phyloP scores from a whole-genome alignment of 2,797 vertebrate species.

The Oreonectes daqikongensis region DNA sequence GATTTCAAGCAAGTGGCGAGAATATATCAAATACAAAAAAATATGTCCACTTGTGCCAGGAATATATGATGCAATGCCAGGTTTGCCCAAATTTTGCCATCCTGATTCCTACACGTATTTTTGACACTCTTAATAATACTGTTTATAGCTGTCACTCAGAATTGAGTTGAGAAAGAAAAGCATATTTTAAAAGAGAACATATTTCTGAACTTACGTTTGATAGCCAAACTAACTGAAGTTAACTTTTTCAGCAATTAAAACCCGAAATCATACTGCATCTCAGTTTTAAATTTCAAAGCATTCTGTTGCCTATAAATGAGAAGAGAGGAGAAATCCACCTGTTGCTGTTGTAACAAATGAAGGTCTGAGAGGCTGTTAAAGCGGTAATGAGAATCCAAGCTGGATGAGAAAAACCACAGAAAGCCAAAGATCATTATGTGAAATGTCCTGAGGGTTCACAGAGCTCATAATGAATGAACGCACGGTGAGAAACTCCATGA shows the following conservation, averaged over 20 bases:
- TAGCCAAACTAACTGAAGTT: not conserved
- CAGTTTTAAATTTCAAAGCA: constrained; percentile 35
- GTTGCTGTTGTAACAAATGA: constrained; percentile 45
- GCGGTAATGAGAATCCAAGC: constrained; percentile 46
- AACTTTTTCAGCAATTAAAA: not conserved
- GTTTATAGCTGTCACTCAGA: constrained; percentile 5
- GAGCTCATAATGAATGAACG: constrained; percentile 35
- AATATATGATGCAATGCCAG: constrained; percentile 10
- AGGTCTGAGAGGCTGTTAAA: constrained; percentile 43
- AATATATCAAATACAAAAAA: constrained; percentile 42
- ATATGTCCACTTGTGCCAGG: constrained; percentile 17
- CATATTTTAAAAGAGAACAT: not conserved
- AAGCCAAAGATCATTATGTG: constrained; percentile 43
- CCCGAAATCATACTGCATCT: constrained; percentile 4
- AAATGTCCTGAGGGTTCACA: constrained; percentile 41
- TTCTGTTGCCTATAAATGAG: constrained; percentile 34
- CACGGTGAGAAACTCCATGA: constrained; percentile 22
- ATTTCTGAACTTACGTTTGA: not conserved
- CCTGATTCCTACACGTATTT: constrained; percentile 30
- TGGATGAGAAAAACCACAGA: constrained; percentile 40
- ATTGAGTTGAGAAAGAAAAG: not conserved
- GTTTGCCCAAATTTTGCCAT: constrained; percentile 41
- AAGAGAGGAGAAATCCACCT: constrained; percentile 38
- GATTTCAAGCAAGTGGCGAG: constrained; percentile 33
- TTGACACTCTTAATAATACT: not conserved